Conservation (phyloP, 1,140 invertebrate species). For the Cepaea nemoralis region DNA sequence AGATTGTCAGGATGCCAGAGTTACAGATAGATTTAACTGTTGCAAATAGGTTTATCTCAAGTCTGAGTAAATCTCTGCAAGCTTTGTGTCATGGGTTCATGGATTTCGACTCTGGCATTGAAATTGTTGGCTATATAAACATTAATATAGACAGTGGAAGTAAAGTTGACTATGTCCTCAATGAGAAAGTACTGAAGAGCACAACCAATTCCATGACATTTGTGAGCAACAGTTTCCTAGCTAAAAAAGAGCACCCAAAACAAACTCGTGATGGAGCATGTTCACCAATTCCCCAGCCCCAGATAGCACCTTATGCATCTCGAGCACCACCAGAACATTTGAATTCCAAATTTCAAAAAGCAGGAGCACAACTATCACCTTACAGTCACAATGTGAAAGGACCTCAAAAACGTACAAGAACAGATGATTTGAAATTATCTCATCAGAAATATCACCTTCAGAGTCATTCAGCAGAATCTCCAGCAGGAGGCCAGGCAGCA, state of each 20-base stretch:
- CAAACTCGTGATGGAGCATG: slow-evolving; percentile 20
- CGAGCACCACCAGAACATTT: neutral
- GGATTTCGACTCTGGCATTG: slow-evolving; percentile 46
- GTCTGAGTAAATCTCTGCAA: slow-evolving; percentile 45
- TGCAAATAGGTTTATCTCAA: slow-evolving; percentile 44
- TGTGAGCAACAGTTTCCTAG: slow-evolving; percentile 48
- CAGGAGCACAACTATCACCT: slow-evolving; percentile 9
- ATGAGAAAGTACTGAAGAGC: slow-evolving; percentile 48
- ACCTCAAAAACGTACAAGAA: slow-evolving; percentile 21
- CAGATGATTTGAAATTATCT: slow-evolving; percentile 25
- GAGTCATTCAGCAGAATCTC: neutral
- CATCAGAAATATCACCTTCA: slow-evolving; percentile 14
- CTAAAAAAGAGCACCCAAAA: slow-evolving; percentile 30
- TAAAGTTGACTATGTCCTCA: slow-evolving; percentile 47
- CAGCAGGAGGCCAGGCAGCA: neutral
- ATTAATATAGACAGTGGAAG: slow-evolving; percentile 43
- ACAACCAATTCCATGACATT: slow-evolving; percentile 45
- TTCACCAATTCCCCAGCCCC: neutral
- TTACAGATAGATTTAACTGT: slow-evolving; percentile 34
- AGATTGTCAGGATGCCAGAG: slow-evolving; percentile 29
- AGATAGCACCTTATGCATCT: neutral
- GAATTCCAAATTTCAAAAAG: neutral
- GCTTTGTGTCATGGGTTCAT: slow-evolving; percentile 47
- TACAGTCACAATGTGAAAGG: slow-evolving; percentile 17
- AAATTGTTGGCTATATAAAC: slow-evolving; percentile 46